Evolutionary conservation across 2,113 vertebrate species (phyloP).

Genomic region (Callaeas wilsoni): DNA sequence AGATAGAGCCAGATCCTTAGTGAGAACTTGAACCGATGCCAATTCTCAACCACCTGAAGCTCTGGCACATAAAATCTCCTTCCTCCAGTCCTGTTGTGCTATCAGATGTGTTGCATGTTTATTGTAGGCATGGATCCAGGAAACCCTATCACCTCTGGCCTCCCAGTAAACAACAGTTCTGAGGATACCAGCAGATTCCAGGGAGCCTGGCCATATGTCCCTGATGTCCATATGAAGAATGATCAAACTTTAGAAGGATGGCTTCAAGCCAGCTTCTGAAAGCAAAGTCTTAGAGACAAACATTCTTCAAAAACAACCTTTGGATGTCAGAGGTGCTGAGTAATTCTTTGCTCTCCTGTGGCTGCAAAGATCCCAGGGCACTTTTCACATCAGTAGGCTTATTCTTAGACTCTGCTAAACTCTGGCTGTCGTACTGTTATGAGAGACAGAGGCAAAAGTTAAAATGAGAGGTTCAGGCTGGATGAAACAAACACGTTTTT

Average conservation of each 20-base stretch:
- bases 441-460: neutral
- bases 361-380: neutral
- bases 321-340: neutral
- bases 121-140: slow-evolving; percentile 13
- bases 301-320: neutral
- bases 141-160: neutral
- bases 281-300: neutral
- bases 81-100: neutral
- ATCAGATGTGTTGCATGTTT: slow-evolving; percentile 21
- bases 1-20: neutral
- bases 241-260: neutral
- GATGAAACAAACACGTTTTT: neutral
- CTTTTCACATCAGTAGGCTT: neutral
- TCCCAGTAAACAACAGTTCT: neutral
- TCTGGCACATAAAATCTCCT: slow-evolving; percentile 32
- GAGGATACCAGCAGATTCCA: slow-evolving; percentile 4
- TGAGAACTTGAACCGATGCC: neutral
- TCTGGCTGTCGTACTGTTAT: neutral
- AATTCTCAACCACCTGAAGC: slow-evolving; percentile 7
- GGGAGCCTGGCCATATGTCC: slow-evolving; percentile 4
- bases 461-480: neutral
- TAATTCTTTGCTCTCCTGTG: neutral
- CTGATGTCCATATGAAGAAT: slow-evolving; percentile 18
- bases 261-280: slow-evolving; percentile 31
- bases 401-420: neutral